Evolutionary conservation across 2,113 vertebrate genomes (phyloP).

Genomic region (Cyphomyrus plagiostoma): DNA sequence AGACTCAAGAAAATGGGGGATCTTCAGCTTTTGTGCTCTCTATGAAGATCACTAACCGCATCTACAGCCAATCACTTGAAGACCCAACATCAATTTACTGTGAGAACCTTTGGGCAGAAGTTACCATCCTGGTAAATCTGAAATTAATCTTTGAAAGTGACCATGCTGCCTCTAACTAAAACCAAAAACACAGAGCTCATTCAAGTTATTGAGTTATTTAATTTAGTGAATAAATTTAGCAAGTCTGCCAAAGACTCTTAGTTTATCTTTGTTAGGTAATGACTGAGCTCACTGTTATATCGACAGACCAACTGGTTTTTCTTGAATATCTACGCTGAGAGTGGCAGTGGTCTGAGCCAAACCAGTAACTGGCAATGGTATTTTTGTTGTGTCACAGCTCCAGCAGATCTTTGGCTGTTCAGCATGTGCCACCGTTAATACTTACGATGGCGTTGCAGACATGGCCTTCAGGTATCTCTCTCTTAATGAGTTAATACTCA

Average conservation of each 20-base stretch:
- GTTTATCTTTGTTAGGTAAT: background rate
- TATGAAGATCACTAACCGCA: conserved; percentile 42
- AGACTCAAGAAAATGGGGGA: background rate
- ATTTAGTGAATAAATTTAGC: background rate
- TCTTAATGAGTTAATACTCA: background rate
- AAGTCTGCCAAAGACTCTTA: background rate
- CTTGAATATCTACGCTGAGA: background rate
- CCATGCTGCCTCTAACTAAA: background rate
- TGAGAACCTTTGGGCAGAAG: conserved; percentile 24
- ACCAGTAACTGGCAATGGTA: background rate
- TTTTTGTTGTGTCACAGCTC: conserved; percentile 32
- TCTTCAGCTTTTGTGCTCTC: background rate
- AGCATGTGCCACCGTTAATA: background rate
- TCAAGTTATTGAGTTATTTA: background rate
- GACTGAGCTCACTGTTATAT: background rate
- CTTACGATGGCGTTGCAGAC: conserved; percentile 26
- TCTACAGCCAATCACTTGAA: conserved; percentile 24
- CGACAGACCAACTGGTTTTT: background rate
- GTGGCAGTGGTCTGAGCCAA: background rate
- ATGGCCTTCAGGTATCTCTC: conserved; percentile 45
- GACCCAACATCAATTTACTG: conserved; percentile 19
- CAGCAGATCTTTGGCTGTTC: background rate
- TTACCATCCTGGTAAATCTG: conserved; percentile 11
- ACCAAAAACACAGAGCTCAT: background rate
- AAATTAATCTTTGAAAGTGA: background rate